Conservation (phyloP, 2,888 invertebrate species). For the Zygogramma bicolorata region DNA sequence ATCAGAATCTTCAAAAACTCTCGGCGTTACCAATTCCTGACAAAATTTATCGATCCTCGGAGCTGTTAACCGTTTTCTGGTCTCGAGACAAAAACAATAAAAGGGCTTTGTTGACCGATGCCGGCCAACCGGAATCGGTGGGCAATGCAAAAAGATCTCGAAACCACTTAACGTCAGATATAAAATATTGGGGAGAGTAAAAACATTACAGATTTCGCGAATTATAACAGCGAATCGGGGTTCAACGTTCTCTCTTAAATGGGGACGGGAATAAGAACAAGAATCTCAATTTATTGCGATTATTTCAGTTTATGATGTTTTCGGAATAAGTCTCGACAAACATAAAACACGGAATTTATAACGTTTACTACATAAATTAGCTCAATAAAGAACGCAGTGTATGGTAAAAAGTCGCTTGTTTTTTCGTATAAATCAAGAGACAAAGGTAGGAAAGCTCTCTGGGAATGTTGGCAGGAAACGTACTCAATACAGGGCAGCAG, state of each 20-base stretch:
- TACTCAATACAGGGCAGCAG: too few species aligned
- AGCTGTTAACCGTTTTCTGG: conserved; percentile 33
- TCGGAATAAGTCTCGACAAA: conserved; percentile 24
- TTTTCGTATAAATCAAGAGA: conserved; percentile 12
- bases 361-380: conserved; percentile 21
- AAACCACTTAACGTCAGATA: conserved; percentile 52
- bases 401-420: not conserved
- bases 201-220: conserved; percentile 49
- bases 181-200: conserved; percentile 50
- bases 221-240: conserved; percentile 39
- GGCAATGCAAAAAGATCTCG: conserved; percentile 47
- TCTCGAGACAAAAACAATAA: conserved; percentile 39
- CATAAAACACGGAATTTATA: conserved; percentile 22
- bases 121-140: conserved; percentile 31
- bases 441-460: not conserved
- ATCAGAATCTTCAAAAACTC: conserved; percentile 33
- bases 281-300: conserved; percentile 26
- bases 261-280: conserved; percentile 11
- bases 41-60: conserved; percentile 30
- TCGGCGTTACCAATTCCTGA: conserved; percentile 28
- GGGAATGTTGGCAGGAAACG: not conserved
- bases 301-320: conserved; percentile 30
- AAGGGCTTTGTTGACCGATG: conserved; percentile 30
- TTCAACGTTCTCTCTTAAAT: conserved; percentile 28
- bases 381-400: conserved; percentile 10